Percentiles rank a stretch among this genome's conserved stretches.
phyloP scores from a whole-genome alignment of 1,140 invertebrate genomes.

The Pseudomyrmex gracilis region DNA sequence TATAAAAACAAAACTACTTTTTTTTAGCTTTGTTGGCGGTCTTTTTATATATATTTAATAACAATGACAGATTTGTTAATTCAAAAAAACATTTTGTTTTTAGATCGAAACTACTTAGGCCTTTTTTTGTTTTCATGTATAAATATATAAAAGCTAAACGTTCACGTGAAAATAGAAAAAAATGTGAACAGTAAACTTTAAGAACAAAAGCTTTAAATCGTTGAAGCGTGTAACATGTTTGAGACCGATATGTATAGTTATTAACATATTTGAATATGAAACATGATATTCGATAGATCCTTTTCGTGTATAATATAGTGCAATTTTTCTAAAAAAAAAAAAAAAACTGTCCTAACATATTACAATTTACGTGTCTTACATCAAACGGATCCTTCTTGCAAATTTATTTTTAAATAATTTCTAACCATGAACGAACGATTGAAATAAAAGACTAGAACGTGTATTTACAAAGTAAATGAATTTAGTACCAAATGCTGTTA shows the following conservation, averaged over 20 bases:
- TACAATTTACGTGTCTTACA: not conserved
- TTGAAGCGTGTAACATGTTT: not conserved
- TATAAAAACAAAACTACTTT: not conserved
- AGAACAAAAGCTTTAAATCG: not conserved
- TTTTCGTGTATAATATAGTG: not conserved
- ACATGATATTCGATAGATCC: not conserved
- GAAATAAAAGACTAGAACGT: conserved; percentile 44
- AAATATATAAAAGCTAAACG: not conserved
- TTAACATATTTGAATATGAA: conserved; percentile 28
- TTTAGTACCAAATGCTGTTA: conserved; percentile 34
- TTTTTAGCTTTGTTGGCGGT: not conserved
- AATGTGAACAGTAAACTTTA: not conserved
- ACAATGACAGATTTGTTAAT: conserved; percentile 22
- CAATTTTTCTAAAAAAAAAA: not conserved
- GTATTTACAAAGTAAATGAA: conserved; percentile 22
- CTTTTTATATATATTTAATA: conserved; percentile 6
- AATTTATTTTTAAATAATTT: not conserved
- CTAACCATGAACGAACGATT: conserved; percentile 8
- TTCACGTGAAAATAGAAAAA: not conserved
- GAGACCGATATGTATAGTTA: conserved; percentile 48
- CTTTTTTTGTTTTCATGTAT: not conserved
- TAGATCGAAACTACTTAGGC: conserved; percentile 19
- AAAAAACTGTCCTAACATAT: not conserved
- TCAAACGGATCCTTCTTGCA: not conserved
- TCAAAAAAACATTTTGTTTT: conserved; percentile 10